phyloP scores from a whole-genome alignment of 2,113 vertebrate genomes.

The Malurus cyaneus region DNA sequence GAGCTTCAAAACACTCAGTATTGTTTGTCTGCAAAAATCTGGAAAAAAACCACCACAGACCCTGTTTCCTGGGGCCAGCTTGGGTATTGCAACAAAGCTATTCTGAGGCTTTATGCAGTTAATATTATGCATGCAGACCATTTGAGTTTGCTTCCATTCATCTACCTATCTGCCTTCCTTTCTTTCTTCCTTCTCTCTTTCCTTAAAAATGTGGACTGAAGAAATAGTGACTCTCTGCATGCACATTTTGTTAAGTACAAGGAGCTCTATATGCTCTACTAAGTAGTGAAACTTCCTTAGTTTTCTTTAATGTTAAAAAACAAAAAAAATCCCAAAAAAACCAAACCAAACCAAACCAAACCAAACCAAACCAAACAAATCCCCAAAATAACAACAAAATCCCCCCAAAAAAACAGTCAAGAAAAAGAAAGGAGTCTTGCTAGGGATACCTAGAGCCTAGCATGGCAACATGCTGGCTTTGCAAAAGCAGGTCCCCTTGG shows the following conservation, averaged over 20 bases:
- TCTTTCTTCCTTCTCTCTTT: neutral
- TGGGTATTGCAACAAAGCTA: neutral
- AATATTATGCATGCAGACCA: neutral
- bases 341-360: too few relatives aligned
- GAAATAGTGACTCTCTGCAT: too few relatives aligned
- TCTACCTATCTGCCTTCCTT: neutral
- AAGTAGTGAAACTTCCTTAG: neutral
- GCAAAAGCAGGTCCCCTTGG: neutral
- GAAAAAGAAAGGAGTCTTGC: neutral
- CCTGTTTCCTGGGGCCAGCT: neutral
- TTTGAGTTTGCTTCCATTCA: neutral
- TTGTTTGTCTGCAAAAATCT: neutral
- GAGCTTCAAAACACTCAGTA: neutral
- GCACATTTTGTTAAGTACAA: neutral
- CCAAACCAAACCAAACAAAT: too few relatives aligned
- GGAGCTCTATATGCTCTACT: neutral
- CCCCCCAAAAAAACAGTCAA: neutral
- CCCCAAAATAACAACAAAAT: too few relatives aligned
- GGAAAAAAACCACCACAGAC: neutral
- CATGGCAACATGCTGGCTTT: neutral
- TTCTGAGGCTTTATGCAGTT: neutral
- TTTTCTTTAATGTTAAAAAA: neutral
- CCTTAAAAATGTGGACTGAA: too few relatives aligned
- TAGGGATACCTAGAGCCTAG: neutral
- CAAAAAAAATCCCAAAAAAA: neutral